Percentiles rank a stretch among this genome's conserved stretches.
These are phyloP conservation scores for Tetrao urogallus DNA, from an alignment of 2,113 vertebrate species.

Conservation along the genomic window DNA sequence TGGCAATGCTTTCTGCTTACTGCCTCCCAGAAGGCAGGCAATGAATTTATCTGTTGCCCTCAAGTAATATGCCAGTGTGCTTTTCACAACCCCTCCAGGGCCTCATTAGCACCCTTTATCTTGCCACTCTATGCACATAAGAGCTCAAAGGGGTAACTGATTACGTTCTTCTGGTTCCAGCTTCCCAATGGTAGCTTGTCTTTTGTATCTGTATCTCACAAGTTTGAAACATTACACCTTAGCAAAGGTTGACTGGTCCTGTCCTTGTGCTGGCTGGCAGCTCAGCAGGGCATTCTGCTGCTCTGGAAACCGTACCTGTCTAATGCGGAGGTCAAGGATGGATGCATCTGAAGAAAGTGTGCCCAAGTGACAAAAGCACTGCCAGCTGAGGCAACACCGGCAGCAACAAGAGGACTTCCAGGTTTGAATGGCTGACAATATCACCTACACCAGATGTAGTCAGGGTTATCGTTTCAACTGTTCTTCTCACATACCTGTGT, in stretches of 20 bases:
- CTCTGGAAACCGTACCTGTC: accelerated
- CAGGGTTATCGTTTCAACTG: background rate
- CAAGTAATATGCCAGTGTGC: background rate
- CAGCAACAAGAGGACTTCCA: background rate
- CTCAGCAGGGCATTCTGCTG: background rate
- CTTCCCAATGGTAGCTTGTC: background rate
- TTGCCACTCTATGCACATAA: background rate
- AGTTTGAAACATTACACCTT: background rate
- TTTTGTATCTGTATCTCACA: background rate
- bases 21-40: background rate
- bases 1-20: background rate
- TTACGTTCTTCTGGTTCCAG: background rate
- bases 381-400: background rate
- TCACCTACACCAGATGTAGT: background rate
- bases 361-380: background rate
- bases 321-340: background rate
- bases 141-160: background rate
- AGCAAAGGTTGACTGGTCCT: background rate
- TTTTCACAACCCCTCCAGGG: accelerated
- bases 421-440: background rate
- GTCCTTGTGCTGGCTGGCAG: background rate
- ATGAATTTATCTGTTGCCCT: background rate
- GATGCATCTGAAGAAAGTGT: accelerated
- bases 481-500: background rate
- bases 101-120: background rate